Evolutionary conservation across 2,888 invertebrate genomes (phyloP).

Genomic region (Augiades crinisus): DNA sequence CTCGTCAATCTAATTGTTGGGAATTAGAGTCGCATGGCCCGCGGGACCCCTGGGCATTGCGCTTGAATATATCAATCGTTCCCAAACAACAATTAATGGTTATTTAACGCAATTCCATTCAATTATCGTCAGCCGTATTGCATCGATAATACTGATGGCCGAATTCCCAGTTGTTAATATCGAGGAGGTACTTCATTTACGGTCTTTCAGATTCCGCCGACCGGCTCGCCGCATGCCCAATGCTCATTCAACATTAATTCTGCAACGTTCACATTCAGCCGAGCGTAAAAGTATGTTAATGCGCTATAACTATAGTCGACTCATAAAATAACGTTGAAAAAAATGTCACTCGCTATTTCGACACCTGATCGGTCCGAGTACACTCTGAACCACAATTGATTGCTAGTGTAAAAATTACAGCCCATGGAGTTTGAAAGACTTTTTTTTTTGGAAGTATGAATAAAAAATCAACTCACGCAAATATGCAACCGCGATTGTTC

Average conservation of each 20-base stretch:
- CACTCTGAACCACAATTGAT: constrained; percentile 28
- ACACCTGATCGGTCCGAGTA: constrained; percentile 41
- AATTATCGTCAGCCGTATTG: constrained; percentile 69
- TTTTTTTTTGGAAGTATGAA: neutral
- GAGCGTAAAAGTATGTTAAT: constrained; percentile 64
- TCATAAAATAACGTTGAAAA: constrained; percentile 46
- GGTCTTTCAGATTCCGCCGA: constrained; percentile 50
- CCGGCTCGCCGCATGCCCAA: constrained; percentile 30
- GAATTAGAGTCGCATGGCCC: constrained; percentile 40
- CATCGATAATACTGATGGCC: constrained; percentile 63
- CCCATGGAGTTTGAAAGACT: neutral
- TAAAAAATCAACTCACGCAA: constrained; percentile 51
- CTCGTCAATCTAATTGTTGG: too few species aligned
- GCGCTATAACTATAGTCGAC: constrained; percentile 40
- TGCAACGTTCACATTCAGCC: constrained; percentile 55
- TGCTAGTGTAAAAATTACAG: too few species aligned
- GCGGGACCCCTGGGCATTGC: constrained; percentile 40
- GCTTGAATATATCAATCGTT: constrained; percentile 58
- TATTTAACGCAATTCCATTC: constrained; percentile 71
- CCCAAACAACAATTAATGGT: constrained; percentile 68
- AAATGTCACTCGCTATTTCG: constrained; percentile 47
- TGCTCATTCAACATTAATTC: constrained; percentile 48
- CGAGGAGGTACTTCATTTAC: constrained; percentile 47
- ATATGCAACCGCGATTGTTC: constrained; percentile 53
- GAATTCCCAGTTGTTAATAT: constrained; percentile 68